These are phyloP conservation scores for Agonopterix arenella DNA, from an alignment of 2,888 invertebrate species.

Conservation along the genomic window DNA sequence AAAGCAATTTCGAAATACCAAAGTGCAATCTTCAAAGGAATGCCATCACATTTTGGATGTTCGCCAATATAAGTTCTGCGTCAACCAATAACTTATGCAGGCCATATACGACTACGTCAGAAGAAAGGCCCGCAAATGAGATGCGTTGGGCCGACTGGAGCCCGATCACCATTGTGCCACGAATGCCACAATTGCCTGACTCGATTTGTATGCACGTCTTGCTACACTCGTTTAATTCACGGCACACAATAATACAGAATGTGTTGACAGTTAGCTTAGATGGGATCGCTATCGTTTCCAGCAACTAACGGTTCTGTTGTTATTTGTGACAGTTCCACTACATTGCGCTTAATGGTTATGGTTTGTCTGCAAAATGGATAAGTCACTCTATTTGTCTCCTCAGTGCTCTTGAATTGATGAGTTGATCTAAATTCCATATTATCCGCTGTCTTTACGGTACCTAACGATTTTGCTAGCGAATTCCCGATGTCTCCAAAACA, in stretches of 20 bases:
- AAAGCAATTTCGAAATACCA: too few relatives aligned
- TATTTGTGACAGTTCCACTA: slow-evolving; percentile 11
- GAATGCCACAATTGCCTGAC: slow-evolving; percentile 12
- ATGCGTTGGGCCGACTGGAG: slow-evolving; percentile 1
- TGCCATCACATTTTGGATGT: slow-evolving; percentile 10
- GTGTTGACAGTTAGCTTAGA: slow-evolving; percentile 59
- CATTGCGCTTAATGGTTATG: slow-evolving; percentile 1
- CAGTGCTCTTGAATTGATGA: too few relatives aligned
- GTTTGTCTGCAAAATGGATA: not conserved
- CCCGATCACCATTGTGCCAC: slow-evolving; percentile 6
- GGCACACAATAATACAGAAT: slow-evolving; percentile 31
- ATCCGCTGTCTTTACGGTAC: too few relatives aligned
- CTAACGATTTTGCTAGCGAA: too few relatives aligned
- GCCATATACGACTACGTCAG: slow-evolving; percentile 9
- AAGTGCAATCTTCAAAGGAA: not conserved
- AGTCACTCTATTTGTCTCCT: too few relatives aligned
- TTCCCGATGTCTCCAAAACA: too few relatives aligned
- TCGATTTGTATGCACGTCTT: slow-evolving; percentile 15
- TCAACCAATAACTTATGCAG: slow-evolving; percentile 3
- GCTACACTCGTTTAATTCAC: slow-evolving; percentile 19
- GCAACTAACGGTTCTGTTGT: slow-evolving; percentile 42
- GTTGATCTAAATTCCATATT: too few relatives aligned
- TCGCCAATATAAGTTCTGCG: slow-evolving; percentile 11
- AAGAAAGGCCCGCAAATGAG: slow-evolving; percentile 18
- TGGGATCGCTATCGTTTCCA: slow-evolving; percentile 33